Base-by-base conservation (phyloP, 1,140 invertebrate genomes). In the Drosophila funebris region DNA sequence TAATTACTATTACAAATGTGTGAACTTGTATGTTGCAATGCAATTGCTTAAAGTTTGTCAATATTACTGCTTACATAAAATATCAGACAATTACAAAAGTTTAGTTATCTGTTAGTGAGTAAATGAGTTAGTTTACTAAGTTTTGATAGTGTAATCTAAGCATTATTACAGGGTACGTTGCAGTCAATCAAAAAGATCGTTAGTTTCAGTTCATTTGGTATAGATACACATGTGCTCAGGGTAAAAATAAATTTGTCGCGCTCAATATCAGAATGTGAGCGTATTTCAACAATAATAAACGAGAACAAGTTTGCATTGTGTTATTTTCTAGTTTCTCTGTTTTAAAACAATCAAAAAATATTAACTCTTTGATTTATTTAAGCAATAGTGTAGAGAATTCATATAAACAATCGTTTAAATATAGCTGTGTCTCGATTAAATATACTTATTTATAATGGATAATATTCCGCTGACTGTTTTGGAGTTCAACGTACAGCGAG, bases 401-500 rank as follows among this genome's bases (percentile, higher is more conserved):
- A 5, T 14, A 48, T 6, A 33, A 48, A 14, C 24, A 58, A 31
- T 31, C 5, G n/a, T 13, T 2, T 33, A 41, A 46, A 48, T 43
- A 41, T 29, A 14, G 36, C 20, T 43, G 3, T 22, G 3, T 8
- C 6, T 18, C 22, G 9, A 11, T 13, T 29, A 27, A 53, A n/a
- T 18, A 44, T 46, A 4, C 18, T 1, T 22, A 39, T 39, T 63
- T 14, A 62, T 29, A 37, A 82, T 82, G 78, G 70, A 75, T 61
- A 70, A 91, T 67, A 90, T 91, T 60, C 90, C 90, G 5, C 31
- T 91, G 37, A 91, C 90, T 11, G 90, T 91, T 18, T 76, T 91
- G 36, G 90, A 91, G 67, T 80, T 91, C 43, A 90, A 72, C 52
- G 58, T 67, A 36, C 14, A 61, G 33, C 39, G 43, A 66, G 39